A percentile compares a stretch with the other conserved stretches of the same genome.
phyloP scores from a whole-genome alignment of 2,888 invertebrate species.

The Caenorhabditis zanzibari region DNA sequence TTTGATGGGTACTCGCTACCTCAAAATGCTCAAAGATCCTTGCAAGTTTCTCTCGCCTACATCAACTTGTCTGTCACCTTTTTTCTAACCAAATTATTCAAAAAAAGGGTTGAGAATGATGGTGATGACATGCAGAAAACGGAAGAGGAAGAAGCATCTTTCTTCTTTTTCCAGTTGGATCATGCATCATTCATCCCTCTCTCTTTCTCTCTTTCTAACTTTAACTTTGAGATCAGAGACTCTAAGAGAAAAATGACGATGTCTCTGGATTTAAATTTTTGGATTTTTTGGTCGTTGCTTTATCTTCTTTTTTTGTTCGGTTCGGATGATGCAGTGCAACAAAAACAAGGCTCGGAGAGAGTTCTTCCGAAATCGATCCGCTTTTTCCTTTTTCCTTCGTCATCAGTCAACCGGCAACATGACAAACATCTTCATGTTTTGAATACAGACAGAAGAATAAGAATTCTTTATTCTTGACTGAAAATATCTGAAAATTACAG shows the following conservation, averaged over 20 bases:
- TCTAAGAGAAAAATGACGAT: constrained; percentile 16
- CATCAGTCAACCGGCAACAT: constrained; percentile 30
- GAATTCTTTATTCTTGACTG: neutral
- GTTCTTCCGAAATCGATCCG: constrained; percentile 18
- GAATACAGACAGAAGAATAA: neutral
- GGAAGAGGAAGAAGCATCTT: constrained; percentile 48
- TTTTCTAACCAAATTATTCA: constrained; percentile 55
- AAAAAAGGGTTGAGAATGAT: constrained; percentile 30
- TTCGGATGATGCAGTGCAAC: neutral
- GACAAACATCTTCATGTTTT: constrained; percentile 7
- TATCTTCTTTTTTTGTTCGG: constrained; percentile 10
- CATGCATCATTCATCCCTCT: constrained; percentile 58
- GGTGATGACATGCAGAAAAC: constrained; percentile 50
- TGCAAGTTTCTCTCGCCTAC: constrained; percentile 12
- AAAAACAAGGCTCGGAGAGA: constrained; percentile 14
- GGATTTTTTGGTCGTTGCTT: neutral
- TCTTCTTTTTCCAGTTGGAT: constrained; percentile 23
- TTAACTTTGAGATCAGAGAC: constrained; percentile 30
- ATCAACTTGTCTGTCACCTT: constrained; percentile 33
- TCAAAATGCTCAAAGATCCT: constrained; percentile 14
- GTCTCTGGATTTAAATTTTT: constrained; percentile 21
- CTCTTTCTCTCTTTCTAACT: neutral
- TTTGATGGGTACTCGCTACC: constrained; percentile 15
- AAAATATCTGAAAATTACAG: constrained; percentile 9
- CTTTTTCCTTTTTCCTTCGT: constrained; percentile 4